These are phyloP conservation scores for Apotomis capreana DNA, from an alignment of 2,888 invertebrate species.

Conservation along the genomic window DNA sequence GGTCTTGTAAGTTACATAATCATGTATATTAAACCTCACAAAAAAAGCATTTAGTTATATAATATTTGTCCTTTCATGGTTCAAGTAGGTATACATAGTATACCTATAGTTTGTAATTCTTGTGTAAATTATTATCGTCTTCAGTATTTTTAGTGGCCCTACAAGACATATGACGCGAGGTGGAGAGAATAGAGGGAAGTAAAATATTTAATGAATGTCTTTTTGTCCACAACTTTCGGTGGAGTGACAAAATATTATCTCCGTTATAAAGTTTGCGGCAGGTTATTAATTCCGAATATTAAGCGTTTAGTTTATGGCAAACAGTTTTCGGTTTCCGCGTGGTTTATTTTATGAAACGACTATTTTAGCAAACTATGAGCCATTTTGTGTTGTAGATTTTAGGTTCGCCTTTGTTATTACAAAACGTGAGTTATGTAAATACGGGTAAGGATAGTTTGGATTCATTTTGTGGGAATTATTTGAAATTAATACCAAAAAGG, in stretches of 20 bases:
- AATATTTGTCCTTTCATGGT: no score
- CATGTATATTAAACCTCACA: no score
- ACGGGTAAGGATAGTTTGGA: no score
- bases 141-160: conserved; percentile 23
- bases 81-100: no score
- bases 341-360: background rate
- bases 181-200: conserved; percentile 37
- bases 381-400: background rate
- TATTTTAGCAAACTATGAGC: background rate
- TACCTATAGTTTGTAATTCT: background rate
- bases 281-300: conserved; percentile 34
- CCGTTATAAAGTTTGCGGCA: conserved; percentile 21
- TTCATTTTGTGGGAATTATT: no score
- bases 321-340: background rate
- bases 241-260: conserved; percentile 35
- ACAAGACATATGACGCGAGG: conserved; percentile 21
- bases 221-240: conserved; percentile 35
- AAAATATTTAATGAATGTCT: conserved; percentile 38
- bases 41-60: no score
- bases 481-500: no score
- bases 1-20: no score
- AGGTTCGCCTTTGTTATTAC: no score
- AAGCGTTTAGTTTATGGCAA: conserved; percentile 22
- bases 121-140: conserved; percentile 20
- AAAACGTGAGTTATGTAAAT: no score